Evolutionary conservation across 2,797 vertebrate species (phyloP), one percentile per base, ranked within the genome.

Genomic region (Dallia pectoralis): DNA sequence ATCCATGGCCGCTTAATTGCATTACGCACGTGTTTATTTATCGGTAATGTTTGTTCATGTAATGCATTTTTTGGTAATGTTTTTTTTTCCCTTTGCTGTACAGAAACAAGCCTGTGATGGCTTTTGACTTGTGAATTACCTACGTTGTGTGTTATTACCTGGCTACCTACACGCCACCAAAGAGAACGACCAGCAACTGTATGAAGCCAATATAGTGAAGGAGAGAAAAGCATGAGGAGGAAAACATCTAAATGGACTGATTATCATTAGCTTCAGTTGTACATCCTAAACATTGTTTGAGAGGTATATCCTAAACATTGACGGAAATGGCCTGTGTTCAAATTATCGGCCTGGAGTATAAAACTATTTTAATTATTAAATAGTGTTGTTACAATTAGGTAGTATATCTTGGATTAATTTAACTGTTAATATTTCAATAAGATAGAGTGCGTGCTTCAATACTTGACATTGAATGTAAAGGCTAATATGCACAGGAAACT

Each of bases 21-120:
- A 27, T 27, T 25, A 59, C 53, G 22, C 7, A 32, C 30, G 6
- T 22, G 18, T 36, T 33, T 7, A n/a, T 29, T 71, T 16, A 8
- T 25, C 15, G 4, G 53, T 59, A n/a, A 27, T 22, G 8, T 8
- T 29, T 4, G 47, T 27, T 61, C 36, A n/a, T n/a, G n/a, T 19
- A n/a, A 12, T 59, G 9, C n/a, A n/a, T n/a, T n/a, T n/a, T n/a
- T n/a, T n/a, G n/a, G n/a, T 27, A 22, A 63, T 64, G 25, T 63
- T 72, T 25, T 30, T 2, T 44, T 3, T 44, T 44, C 5, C 9
- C 14, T 36, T 0, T 29, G 82, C 0, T 73, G 78, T 80, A 59
- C 94, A 99, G 97, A 99, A n/a, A 98, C 79, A 98, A 97, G 85
- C 93, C 96, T 0, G 87, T 98, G 84, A 99, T 99, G 97, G 94